Evolutionary conservation across 2,888 invertebrate species (phyloP), one percentile per base, ranked within the genome.

Genomic region (Drosophila buzzatii): DNA sequence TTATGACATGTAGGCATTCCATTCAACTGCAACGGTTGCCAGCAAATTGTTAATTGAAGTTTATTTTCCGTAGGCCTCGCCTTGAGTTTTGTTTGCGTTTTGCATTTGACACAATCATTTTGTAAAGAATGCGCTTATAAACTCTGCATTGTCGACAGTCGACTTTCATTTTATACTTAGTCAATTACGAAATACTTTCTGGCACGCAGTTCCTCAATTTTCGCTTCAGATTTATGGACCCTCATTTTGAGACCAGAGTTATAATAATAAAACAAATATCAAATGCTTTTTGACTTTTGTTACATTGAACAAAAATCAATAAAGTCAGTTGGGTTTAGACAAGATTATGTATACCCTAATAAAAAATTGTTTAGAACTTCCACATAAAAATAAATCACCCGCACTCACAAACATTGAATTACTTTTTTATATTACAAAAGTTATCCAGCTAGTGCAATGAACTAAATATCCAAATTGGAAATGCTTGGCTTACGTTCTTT

Each of bases 51-150:
- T 66, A 70, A 89, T 71, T 68, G 47, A 56, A 53, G 47, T 59
- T 59, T 39, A 68, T 58, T 77, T 73, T 80, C 65, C 67, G 64
- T 73, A 52, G 37, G 60, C 71, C 66, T 58, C 65, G 82, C 90
- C 83, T 87, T 75, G 88, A 79, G 52, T 51, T 75, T 51, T 74
- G 70, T 68, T 76, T 76, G 69, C 56, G 58, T 67, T 66, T 89
- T 81, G 80, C 58, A 71, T 73, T 85, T 82, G 70, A 69, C 56
- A 76, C 68, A 57, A 76, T 77, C 55, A 42, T 73, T 74, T 66
- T 42, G 35, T 18, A 62, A 51, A 31, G 16, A 56, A 44, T 57
- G 57, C 18, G 16, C 10, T 31, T 18, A 0, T 16, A 33, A 33
- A 42, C 31, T 33, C 44, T 42, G 78, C 41, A 52, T 20, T 47